phyloP scores from a whole-genome alignment of 1,140 invertebrate genomes.

The Drosophila athabasca region DNA sequence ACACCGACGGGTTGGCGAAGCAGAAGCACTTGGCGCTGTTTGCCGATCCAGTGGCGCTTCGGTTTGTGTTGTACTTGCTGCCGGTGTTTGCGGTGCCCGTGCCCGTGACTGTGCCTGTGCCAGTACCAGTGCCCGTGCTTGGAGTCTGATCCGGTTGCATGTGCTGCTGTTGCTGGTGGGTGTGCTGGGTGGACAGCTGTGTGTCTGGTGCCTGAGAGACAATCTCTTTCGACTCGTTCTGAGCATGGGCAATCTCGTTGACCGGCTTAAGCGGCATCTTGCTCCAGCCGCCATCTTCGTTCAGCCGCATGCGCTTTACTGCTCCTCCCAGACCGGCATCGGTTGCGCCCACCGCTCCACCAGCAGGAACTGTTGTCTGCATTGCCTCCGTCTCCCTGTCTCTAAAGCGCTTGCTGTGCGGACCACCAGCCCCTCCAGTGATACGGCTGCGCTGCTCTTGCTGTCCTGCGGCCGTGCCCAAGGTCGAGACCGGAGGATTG shows the following conservation, averaged over 20 bases:
- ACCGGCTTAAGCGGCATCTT: slow-evolving; percentile 80
- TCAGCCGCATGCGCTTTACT: slow-evolving; percentile 63
- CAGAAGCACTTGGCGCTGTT: slow-evolving; percentile 85
- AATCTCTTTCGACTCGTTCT: neutral
- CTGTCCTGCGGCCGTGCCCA: neutral
- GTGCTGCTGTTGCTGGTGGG: slow-evolving; percentile 10
- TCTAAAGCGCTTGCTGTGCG: slow-evolving; percentile 15
- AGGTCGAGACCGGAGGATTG: slow-evolving; percentile 24
- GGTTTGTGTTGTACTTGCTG: slow-evolving; percentile 66
- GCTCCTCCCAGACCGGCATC: slow-evolving; percentile 44
- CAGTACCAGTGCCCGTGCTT: neutral
- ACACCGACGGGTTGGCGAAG: slow-evolving; percentile 87
- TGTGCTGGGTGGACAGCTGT: neutral
- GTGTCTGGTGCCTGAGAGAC: slow-evolving; percentile 3
- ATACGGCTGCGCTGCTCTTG: neutral
- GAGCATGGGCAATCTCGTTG: slow-evolving; percentile 65
- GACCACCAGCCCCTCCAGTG: neutral
- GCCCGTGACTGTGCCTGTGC: slow-evolving; percentile 8
- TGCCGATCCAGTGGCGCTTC: slow-evolving; percentile 14
- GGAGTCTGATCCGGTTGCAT: slow-evolving; percentile 11
- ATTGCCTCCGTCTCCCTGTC: neutral
- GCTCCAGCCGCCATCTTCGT: slow-evolving; percentile 38
- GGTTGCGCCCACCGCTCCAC: neutral
- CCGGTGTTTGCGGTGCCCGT: slow-evolving; percentile 2
- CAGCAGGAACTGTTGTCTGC: slow-evolving; percentile 8